These are phyloP conservation scores for Lagocephalus sceleratus DNA, from an alignment of 2,797 vertebrate genomes.

Conservation along the genomic window DNA sequence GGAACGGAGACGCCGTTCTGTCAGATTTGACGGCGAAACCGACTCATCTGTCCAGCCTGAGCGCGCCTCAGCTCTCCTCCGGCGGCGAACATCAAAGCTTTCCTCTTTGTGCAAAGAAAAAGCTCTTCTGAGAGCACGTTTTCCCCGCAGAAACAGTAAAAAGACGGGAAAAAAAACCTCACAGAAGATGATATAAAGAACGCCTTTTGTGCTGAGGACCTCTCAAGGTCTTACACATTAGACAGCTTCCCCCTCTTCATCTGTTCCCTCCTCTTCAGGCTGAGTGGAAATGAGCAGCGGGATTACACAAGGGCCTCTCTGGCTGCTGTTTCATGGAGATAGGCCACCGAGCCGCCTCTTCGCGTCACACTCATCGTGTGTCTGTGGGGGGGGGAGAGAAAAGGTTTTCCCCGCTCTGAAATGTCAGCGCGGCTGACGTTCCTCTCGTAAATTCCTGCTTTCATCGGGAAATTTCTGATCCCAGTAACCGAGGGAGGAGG, in stretches of 20 bases:
- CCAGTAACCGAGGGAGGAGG: too few relatives aligned
- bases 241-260: slow-evolving; percentile 19
- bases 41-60: too few relatives aligned
- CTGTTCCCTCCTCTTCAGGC: slow-evolving; percentile 28
- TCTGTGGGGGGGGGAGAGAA: slow-evolving; percentile 2
- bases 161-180: neutral
- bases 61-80: neutral
- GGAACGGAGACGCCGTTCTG: too few relatives aligned
- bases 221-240: neutral
- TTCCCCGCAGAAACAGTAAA: slow-evolving; percentile 15
- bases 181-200: neutral
- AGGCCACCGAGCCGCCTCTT: slow-evolving; percentile 37
- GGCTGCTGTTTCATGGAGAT: slow-evolving; percentile 45
- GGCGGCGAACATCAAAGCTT: slow-evolving; percentile 41
- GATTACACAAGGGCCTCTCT: slow-evolving; percentile 31
- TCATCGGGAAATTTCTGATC: too few relatives aligned
- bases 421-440: slow-evolving; percentile 8
- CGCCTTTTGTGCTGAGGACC: neutral
- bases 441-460: too few relatives aligned
- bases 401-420: neutral
- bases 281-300: slow-evolving; percentile 36
- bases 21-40: too few relatives aligned
- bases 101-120: slow-evolving; percentile 17
- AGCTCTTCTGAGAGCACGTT: slow-evolving; percentile 33
- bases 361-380: slow-evolving; percentile 19